Evolutionary conservation across 2,888 invertebrate genomes (phyloP).

Genomic region (Chironomus riparius): DNA sequence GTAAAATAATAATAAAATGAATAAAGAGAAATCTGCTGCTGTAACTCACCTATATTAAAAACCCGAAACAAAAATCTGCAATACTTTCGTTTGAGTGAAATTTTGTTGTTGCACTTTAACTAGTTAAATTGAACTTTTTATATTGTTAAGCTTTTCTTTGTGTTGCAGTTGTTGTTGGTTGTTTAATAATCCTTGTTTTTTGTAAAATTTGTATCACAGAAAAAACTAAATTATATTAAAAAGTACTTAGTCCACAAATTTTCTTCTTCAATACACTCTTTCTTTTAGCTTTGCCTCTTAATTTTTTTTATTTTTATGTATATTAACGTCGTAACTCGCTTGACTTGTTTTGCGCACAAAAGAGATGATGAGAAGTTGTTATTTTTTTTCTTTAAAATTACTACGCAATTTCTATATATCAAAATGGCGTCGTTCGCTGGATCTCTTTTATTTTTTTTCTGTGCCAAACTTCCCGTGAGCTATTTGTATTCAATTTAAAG

Average conservation of each 20-base stretch:
- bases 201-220: constrained; percentile 27
- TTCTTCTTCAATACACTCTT: not conserved
- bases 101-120: not conserved
- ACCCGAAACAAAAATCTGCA: not conserved
- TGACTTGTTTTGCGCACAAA: not conserved
- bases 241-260: constrained; percentile 4
- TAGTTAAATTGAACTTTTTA: not conserved
- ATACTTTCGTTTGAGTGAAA: not conserved
- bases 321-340: too few species aligned
- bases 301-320: not conserved
- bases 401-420: constrained; percentile 16
- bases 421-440: constrained; percentile 14
- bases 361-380: not conserved
- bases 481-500: not conserved
- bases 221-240: constrained; percentile 23
- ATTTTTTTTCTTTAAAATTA: not conserved
- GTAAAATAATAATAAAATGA: too few species aligned
- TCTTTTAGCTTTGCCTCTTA: not conserved
- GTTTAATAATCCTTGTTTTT: not conserved
- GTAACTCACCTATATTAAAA: not conserved
- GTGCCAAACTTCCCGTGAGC: not conserved
- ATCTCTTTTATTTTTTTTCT: not conserved
- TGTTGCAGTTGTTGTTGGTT: not conserved
- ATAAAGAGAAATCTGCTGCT: too few species aligned
- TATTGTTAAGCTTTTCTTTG: not conserved